phyloP scores from a whole-genome alignment of 2,888 invertebrate species.

The Oxystoma pomonae region DNA sequence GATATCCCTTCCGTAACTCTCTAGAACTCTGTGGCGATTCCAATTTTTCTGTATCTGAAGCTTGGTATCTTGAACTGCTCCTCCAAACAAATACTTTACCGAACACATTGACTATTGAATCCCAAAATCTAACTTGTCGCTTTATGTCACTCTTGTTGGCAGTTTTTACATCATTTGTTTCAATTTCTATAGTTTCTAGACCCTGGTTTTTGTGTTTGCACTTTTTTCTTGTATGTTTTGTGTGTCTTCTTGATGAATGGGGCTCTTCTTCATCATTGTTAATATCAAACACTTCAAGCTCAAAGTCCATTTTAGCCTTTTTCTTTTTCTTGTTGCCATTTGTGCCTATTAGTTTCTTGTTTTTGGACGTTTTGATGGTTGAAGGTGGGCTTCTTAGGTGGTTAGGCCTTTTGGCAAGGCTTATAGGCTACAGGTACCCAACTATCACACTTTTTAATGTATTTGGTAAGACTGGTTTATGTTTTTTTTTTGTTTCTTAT shows the following conservation, averaged over 20 bases:
- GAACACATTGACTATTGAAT: slow-evolving; percentile 56
- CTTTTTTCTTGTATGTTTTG: slow-evolving; percentile 46
- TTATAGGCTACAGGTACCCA: too few species aligned
- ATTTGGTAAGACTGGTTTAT: too few species aligned
- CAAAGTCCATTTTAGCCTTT: slow-evolving; percentile 45
- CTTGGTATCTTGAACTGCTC: slow-evolving; percentile 48
- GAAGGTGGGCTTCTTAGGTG: neutral
- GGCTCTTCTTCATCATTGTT: slow-evolving; percentile 44
- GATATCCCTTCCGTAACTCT: slow-evolving; percentile 43
- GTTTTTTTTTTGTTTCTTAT: too few species aligned
- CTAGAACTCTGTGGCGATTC: slow-evolving; percentile 45
- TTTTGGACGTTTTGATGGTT: slow-evolving; percentile 3
- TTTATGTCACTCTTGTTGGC: slow-evolving; percentile 41
- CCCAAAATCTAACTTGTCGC: slow-evolving; percentile 53
- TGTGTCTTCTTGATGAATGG: slow-evolving; percentile 40
- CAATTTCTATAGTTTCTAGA: slow-evolving; percentile 15
- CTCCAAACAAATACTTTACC: slow-evolving; percentile 48
- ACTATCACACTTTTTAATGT: too few species aligned
- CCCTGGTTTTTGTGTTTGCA: slow-evolving; percentile 42
- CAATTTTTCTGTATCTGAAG: slow-evolving; percentile 41
- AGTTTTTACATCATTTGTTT: slow-evolving; percentile 39
- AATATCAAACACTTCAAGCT: slow-evolving; percentile 52
- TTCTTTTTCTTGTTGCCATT: slow-evolving; percentile 22
- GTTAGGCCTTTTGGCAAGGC: too few species aligned
- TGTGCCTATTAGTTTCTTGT: slow-evolving; percentile 11